Conservation (phyloP, 2,888 invertebrate species). For the Campoletis raptor region DNA sequence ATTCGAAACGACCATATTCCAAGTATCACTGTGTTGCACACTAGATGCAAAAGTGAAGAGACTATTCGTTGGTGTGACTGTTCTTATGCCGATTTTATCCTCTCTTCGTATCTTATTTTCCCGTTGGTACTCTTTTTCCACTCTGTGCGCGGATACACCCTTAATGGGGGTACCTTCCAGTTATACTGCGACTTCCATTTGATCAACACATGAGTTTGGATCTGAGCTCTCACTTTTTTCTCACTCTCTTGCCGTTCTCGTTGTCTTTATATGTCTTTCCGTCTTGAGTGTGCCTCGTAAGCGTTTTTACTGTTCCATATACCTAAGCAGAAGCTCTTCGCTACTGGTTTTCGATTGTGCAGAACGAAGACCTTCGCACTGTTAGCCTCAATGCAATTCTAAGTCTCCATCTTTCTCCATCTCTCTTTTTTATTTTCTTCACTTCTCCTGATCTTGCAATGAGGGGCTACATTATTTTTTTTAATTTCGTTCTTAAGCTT, state of each 20-base stretch:
- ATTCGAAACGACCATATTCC: background rate
- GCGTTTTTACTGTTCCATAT: constrained; percentile 43
- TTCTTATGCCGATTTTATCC: background rate
- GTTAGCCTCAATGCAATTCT: constrained; percentile 1
- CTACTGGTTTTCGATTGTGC: constrained; percentile 27
- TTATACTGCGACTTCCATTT: constrained; percentile 24
- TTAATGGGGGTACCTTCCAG: constrained; percentile 24
- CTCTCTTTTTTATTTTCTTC: background rate
- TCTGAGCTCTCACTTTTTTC: constrained; percentile 13
- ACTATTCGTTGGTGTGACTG: background rate
- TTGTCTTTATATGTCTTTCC: constrained; percentile 29
- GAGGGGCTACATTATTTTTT: constrained; percentile 16
- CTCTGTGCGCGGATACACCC: background rate
- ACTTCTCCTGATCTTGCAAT: background rate
- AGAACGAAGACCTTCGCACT: background rate
- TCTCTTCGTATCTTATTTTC: background rate
- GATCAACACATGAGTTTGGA: constrained; percentile 23
- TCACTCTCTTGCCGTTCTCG: background rate
- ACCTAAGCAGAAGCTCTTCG: constrained; percentile 16
- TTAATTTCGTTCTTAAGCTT: constrained; percentile 22
- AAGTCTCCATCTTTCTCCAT: background rate
- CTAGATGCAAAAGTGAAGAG: background rate
- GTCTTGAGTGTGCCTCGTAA: constrained; percentile 35
- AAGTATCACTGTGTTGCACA: background rate
- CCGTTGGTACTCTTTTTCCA: constrained; percentile 1